Conservation (phyloP, 2,113 vertebrate species). For the human (Homo sapiens) region DNA sequence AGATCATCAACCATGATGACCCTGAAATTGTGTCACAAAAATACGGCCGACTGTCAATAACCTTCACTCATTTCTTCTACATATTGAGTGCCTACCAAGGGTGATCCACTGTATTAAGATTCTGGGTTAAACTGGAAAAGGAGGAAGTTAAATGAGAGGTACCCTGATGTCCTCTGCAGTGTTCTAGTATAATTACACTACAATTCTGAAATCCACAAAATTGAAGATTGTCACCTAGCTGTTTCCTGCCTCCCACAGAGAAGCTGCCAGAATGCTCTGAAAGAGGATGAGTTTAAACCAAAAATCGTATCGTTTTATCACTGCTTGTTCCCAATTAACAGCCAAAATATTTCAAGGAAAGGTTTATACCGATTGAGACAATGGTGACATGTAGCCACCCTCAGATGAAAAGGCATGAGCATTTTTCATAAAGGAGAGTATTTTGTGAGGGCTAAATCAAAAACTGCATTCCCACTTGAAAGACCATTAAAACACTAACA, state of each 20-base stretch:
- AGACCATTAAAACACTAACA: neutral
- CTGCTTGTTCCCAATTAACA: neutral
- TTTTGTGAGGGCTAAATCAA: neutral
- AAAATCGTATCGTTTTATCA: neutral
- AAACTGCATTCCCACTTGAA: neutral
- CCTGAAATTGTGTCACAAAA: neutral
- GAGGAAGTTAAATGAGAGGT: neutral
- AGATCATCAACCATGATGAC: neutral
- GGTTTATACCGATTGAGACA: neutral
- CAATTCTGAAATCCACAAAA: neutral
- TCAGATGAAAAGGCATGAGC: neutral
- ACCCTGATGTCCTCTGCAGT: neutral
- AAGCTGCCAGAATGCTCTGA: neutral
- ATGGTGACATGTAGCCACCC: neutral
- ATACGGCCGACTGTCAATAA: rapidly evolving
- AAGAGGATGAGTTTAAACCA: neutral
- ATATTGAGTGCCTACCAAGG: neutral
- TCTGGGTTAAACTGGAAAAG: neutral
- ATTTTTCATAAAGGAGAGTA: neutral
- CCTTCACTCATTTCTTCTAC: neutral
- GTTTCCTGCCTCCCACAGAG: neutral
- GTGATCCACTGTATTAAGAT: neutral
- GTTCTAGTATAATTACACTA: neutral
- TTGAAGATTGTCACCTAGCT: neutral
- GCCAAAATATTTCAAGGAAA: neutral